Base-by-base conservation (phyloP, 2,797 vertebrate species). In the Semotilus atromaculatus region DNA sequence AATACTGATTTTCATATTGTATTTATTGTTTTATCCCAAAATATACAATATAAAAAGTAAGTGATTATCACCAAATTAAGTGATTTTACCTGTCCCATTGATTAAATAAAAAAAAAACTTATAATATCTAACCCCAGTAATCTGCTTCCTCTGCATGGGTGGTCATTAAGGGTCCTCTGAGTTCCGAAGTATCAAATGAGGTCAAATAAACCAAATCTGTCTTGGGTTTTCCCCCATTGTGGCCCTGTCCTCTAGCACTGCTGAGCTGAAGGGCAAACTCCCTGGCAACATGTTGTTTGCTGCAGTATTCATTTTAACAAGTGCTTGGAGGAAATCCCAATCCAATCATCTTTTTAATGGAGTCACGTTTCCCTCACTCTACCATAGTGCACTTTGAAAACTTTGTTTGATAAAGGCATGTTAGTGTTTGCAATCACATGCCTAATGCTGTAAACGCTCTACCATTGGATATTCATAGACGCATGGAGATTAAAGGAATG, bases 101-200 rank as follows among this genome's bases (percentile, higher is more conserved):
- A 85, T 72, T 87, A 71, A 89, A 79, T 62, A 43, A 43, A 43
- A 40, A 43, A 43, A 40, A 82, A 34, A 10, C 60, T 71, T 79
- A 80, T 67, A 84, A 85, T 83, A 75, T 84, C 55, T 86, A 75
- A 38, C 60, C 31, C 48, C 80, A 78, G 78, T 74, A 86, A 85
- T 82, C 68, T 48, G 74, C 73, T 82, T 86, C 72, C 82, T 85
- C 81, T 55, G 11, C 43, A 45, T 45, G 70, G 86, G 74, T 82
- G 76, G 74, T 72, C 82, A 77, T 89, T 83, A 86, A 68, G 26
- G 21, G n/a, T 62, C 64, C 71, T 77, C 29, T 26, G 75, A 43
- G 67, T 84, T 77, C 84, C 60, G 53, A 62, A 79, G 51, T 55
- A 84, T 83, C 71, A 83, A 86, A 74, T 84, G 38, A 78, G 80